Conservation (phyloP, 2,113 vertebrate species). For the Motacilla alba region DNA sequence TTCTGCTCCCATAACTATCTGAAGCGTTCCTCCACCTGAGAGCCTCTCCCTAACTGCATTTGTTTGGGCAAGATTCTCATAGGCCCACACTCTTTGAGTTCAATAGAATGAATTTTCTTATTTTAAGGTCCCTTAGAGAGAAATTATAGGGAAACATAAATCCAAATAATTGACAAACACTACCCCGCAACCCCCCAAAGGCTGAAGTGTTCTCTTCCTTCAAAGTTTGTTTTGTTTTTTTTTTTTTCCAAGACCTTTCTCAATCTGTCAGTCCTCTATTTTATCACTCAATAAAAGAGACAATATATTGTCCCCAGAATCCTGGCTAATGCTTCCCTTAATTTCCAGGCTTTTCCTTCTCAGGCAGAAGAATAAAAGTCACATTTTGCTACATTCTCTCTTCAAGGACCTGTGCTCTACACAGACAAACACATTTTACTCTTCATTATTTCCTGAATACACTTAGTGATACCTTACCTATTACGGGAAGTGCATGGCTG, state of each 20-base stretch:
- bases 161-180: background rate
- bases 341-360: background rate
- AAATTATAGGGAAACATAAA: background rate
- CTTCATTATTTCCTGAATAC: background rate
- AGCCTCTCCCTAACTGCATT: background rate
- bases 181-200: accelerated
- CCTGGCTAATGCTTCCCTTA: background rate
- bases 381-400: background rate
- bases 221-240: background rate
- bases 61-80: background rate
- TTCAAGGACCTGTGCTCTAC: background rate
- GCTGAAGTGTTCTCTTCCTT: background rate
- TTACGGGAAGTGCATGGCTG: background rate
- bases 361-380: background rate
- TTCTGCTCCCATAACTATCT: background rate
- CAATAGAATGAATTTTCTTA: background rate
- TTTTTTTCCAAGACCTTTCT: background rate
- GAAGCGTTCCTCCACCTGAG: background rate
- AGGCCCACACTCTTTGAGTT: background rate
- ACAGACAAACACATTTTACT: background rate
- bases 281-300: background rate
- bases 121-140: background rate
- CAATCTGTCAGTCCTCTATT: background rate
- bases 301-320: background rate
- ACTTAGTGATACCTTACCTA: background rate